A percentile compares a stretch with the other conserved stretches of the same genome.
phyloP scores from a whole-genome alignment of 2,888 invertebrate species.

The Graphium colonna region DNA sequence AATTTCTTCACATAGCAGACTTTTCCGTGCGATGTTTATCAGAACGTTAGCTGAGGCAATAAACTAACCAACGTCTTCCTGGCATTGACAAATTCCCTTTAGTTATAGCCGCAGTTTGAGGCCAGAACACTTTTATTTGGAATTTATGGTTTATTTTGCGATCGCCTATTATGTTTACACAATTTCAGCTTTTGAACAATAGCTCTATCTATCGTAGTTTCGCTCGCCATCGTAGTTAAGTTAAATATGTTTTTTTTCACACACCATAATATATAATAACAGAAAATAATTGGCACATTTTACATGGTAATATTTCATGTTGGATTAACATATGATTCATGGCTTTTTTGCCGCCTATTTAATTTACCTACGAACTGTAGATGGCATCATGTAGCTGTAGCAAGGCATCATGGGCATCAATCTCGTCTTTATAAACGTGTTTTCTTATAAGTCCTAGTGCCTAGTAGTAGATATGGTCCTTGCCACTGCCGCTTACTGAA shows the following conservation, averaged over 20 bases:
- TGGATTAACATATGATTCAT: too few relatives aligned
- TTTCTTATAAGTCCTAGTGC: too few relatives aligned
- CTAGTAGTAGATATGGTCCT: too few relatives aligned
- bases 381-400: too few relatives aligned
- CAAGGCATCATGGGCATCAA: too few relatives aligned
- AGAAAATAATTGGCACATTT: too few relatives aligned
- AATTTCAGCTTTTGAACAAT: neutral
- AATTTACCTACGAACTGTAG: too few relatives aligned
- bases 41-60: constrained; percentile 16
- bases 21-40: constrained; percentile 21
- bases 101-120: constrained; percentile 20
- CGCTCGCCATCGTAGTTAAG: neutral
- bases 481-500: too few relatives aligned
- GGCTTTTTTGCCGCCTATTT: too few relatives aligned
- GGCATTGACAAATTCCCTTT: constrained; percentile 22
- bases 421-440: too few relatives aligned
- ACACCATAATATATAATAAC: too few relatives aligned
- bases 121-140: constrained; percentile 17
- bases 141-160: constrained; percentile 19
- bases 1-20: constrained; percentile 17
- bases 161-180: constrained; percentile 10
- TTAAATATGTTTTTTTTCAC: neutral
- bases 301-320: too few relatives aligned
- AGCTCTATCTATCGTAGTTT: neutral
- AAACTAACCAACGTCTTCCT: constrained; percentile 21